phyloP scores from a whole-genome alignment of 2,113 vertebrate species.

The Clarias gariepinus region DNA sequence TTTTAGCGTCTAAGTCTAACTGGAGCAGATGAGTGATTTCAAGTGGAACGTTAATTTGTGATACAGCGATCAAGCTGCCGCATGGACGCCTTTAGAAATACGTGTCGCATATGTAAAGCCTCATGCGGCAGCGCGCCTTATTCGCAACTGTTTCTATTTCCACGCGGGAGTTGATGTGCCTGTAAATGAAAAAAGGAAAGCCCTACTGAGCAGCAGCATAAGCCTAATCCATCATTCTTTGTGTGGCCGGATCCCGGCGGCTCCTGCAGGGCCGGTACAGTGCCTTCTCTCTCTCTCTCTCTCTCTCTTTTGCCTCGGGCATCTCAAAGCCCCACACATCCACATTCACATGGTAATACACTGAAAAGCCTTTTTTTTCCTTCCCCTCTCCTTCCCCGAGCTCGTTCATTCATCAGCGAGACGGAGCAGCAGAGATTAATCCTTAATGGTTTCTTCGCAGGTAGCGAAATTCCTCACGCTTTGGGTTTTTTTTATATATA shows the following conservation, averaged over 20 bases:
- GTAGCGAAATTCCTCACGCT: not conserved
- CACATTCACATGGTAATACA: constrained; percentile 75
- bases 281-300: constrained; percentile 54
- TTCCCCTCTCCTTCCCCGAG: constrained; percentile 42
- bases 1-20: not conserved
- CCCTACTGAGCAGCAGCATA: constrained; percentile 23
- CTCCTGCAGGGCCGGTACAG: constrained; percentile 65
- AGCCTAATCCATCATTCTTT: constrained; percentile 43
- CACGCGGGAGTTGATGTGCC: not conserved
- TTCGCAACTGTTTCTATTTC: not conserved
- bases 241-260: constrained; percentile 11
- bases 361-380: constrained; percentile 53
- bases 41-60: not conserved
- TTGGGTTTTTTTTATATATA: not conserved
- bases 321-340: constrained; percentile 65
- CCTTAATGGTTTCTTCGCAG: not conserved
- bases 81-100: not conserved
- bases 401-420: constrained; percentile 52
- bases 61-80: not conserved
- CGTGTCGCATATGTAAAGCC: not conserved
- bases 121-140: not conserved
- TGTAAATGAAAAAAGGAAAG: constrained; percentile 10
- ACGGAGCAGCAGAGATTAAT: not conserved
- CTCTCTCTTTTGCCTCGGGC: constrained; percentile 52
- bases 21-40: not conserved